Base-by-base conservation (phyloP, 2,888 invertebrate species). In the Nineta flava region DNA sequence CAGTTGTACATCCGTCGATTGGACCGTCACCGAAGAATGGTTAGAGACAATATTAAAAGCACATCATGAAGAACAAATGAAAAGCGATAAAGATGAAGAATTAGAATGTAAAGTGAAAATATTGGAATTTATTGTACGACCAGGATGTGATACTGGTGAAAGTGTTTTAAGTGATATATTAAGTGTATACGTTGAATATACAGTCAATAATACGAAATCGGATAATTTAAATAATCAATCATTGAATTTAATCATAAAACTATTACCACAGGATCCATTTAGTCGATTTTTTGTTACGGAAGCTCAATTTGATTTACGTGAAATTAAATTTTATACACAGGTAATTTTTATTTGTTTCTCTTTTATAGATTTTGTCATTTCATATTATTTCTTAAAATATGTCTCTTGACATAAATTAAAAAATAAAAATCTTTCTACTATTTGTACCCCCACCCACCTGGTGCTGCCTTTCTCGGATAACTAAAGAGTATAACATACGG, bases 241-340 rank as follows among this genome's bases (percentile, higher is more conserved):
- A 50, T 62, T 73, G 34, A 69, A 66, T 67, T 64, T 87, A 47
- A 79, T 87, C 55, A 79, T 86, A 53, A 87, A 87, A 63, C 70
- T 86, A 46, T 74, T 86, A 26, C 87, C 87, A 0, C 75, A 81
- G 56, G 86, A 87, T 62, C 84, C 85, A 1, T 86, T 85, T 65
- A 83, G 82, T 53, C 71, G 86, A 49, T 79, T 81, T 56, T 86
- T 86, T 64, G 85, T 87, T 52, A 84, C 83, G 19, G 85, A 86
- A 62, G 84, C 85, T 1, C 85, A 86, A 63, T 87, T 87, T 62
- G 86, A 87, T 64, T 75, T 85, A 5, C 71, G 87, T 52, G 87
- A 87, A 67, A 86, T 87, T 58, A 76, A 83, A 55, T 87, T 87
- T 68, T 87, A 87, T 62, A 86, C 84, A 0, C 79, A 84, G 71